Evolutionary conservation across 92 coral and sea anemone species (phyloP).

Genomic region (Epizoanthus stellaris): DNA sequence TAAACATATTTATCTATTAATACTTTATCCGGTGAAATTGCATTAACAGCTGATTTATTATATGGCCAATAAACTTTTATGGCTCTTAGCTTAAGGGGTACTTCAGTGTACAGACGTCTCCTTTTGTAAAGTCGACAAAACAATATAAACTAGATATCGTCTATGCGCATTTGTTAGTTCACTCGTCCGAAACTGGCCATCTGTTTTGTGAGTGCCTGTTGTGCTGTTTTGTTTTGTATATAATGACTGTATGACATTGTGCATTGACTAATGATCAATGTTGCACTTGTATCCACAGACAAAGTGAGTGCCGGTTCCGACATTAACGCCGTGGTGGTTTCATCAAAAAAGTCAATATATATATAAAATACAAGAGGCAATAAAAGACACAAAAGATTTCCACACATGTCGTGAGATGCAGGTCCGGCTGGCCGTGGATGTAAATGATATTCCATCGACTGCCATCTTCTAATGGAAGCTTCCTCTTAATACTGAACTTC

Average conservation of each 20-base stretch:
- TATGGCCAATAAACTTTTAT: not conserved
- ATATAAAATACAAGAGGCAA: not conserved
- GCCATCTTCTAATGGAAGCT: too few relatives aligned
- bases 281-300: not conserved
- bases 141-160: not conserved
- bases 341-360: too few relatives aligned
- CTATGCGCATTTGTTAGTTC: not conserved
- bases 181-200: constrained; percentile 1
- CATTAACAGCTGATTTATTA: too few relatives aligned
- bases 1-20: too few relatives aligned
- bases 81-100: not conserved
- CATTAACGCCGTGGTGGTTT: not conserved
- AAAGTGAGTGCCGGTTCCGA: not conserved
- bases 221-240: not conserved
- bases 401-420: too few relatives aligned
- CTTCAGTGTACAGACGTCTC: not conserved
- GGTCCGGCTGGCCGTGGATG: too few relatives aligned
- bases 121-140: not conserved
- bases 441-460: too few relatives aligned
- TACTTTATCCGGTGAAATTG: too few relatives aligned
- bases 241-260: not conserved
- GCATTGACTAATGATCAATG: not conserved
- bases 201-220: not conserved
- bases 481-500: too few relatives aligned
- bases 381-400: not conserved